Evolutionary conservation across 2,797 vertebrate genomes (phyloP).

Genomic region (Aselliscus stoliczkanus): DNA sequence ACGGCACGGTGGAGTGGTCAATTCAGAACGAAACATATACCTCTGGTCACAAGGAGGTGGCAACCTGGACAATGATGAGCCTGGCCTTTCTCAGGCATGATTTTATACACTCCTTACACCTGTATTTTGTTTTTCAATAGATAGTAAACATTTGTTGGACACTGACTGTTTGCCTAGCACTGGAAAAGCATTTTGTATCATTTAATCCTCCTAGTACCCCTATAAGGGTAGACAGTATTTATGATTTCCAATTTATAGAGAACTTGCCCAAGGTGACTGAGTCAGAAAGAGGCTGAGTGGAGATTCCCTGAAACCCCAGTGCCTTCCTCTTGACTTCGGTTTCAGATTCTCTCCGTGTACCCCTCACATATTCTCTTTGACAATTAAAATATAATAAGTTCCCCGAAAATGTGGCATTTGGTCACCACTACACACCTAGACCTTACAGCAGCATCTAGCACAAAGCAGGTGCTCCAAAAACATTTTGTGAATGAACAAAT

Average conservation of each 20-base stretch:
- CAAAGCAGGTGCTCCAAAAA: background rate
- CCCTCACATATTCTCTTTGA: background rate
- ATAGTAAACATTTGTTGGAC: background rate
- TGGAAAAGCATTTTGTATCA: background rate
- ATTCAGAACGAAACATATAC: background rate
- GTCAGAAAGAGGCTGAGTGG: background rate
- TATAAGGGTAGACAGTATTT: background rate
- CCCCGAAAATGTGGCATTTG: fast-evolving
- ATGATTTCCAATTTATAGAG: background rate
- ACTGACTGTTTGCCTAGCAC: background rate
- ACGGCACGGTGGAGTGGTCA: background rate
- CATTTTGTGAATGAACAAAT: background rate
- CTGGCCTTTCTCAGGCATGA: background rate
- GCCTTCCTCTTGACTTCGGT: background rate
- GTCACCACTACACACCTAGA: background rate
- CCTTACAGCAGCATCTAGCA: background rate
- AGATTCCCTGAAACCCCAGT: background rate
- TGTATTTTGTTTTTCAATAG: background rate
- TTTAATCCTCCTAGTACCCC: background rate
- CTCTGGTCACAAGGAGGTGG: background rate
- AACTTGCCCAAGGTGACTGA: background rate
- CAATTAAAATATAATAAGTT: background rate
- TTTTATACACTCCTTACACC: background rate
- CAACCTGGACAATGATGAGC: background rate
- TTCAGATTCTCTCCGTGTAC: background rate